Conservation (phyloP, 2,888 invertebrate genomes). For the Busseola fusca region DNA sequence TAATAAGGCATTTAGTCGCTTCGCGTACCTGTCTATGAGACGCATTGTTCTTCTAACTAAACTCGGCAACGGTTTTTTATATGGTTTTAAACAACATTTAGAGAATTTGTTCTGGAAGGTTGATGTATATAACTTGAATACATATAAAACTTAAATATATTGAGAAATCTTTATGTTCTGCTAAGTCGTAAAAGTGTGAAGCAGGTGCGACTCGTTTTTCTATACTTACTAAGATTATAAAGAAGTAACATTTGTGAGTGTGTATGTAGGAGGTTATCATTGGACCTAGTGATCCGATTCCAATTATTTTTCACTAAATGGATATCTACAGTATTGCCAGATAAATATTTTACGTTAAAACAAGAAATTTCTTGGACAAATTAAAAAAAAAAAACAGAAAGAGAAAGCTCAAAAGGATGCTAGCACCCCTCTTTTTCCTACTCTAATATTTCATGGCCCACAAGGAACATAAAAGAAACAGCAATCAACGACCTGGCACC, state of each 20-base stretch:
- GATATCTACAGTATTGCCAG: too few species aligned
- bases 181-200: neutral
- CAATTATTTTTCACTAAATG: too few species aligned
- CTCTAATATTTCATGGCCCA: neutral
- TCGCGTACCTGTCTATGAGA: neutral
- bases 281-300: too few species aligned
- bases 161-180: neutral
- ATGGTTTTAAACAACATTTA: neutral
- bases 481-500: neutral
- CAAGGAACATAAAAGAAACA: conserved; percentile 28
- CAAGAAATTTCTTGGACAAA: neutral
- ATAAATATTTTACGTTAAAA: neutral
- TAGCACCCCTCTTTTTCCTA: neutral
- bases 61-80: neutral
- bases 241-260: neutral
- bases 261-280: too few species aligned
- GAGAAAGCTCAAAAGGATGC: neutral
- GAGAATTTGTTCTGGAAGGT: neutral
- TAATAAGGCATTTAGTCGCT: neutral
- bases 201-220: neutral
- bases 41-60: neutral
- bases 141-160: neutral
- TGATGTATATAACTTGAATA: neutral
- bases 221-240: neutral
- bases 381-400: neutral